These are phyloP conservation scores for Cephus pulcher DNA, from an alignment of 2,888 invertebrate species.

Conservation along the genomic window DNA sequence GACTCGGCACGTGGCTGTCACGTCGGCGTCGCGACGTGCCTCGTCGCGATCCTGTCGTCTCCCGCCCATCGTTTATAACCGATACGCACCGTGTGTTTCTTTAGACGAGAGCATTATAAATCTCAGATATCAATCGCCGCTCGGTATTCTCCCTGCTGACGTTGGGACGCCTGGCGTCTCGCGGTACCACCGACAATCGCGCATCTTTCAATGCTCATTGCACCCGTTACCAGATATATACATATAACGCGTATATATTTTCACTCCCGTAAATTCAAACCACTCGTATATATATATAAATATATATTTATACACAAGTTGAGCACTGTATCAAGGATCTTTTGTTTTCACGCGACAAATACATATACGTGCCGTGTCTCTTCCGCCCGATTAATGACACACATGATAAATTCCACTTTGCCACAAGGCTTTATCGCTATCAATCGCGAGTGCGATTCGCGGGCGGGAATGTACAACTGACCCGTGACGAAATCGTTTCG, in stretches of 20 bases:
- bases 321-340: background rate
- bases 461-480: background rate
- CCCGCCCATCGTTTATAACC: slow-evolving; percentile 9
- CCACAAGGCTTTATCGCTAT: background rate
- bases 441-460: background rate
- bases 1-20: slow-evolving; percentile 56
- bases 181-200: background rate
- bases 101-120: background rate
- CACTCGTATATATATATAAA: background rate
- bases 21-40: slow-evolving; percentile 30
- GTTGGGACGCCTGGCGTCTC: background rate
- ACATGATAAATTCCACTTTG: background rate
- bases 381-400: background rate
- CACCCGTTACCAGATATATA: background rate
- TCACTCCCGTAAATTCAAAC: background rate
- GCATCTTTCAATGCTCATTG: slow-evolving; percentile 3
- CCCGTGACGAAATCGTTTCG: background rate
- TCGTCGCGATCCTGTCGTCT: slow-evolving; percentile 17
- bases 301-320: background rate
- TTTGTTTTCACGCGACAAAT: background rate
- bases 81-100: background rate
- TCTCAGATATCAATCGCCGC: slow-evolving; percentile 47
- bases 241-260: background rate
- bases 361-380: background rate
- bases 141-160: slow-evolving; percentile 39